Base-by-base conservation (phyloP, 2,113 vertebrate genomes). In the Cryptomyrus ogoouensis region DNA sequence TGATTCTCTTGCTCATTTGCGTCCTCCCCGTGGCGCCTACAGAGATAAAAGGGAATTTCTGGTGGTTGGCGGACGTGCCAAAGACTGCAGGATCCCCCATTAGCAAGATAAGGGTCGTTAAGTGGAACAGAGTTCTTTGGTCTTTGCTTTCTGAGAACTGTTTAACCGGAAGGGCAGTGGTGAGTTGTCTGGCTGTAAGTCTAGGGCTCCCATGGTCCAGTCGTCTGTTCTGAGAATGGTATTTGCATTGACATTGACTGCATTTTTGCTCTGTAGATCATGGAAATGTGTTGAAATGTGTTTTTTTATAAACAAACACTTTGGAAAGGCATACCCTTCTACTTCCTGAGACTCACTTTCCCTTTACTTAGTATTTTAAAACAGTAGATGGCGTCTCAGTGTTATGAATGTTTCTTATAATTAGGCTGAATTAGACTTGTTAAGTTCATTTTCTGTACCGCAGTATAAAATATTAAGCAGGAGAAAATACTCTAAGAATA, bases 11-110 rank as follows among this genome's bases (percentile, higher is more conserved):
- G 74, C 83, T 86, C 47, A 86, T 27, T 49, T 47, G 83, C 12
- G 44, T 50, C 17, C 44, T 87, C 24, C 85, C 50, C 15, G 49
- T 53, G 85, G 49, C 24, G 85, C 27, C 85, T 87, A 27, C 5
- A 13, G 85, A 87, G 85, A 53, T 87, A n/a, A 53, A 52, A 56
- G n/a, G 85, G 24, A 53, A 47, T 27, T 87, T 87, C 85, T 87
- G 85, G 85, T 31, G 50, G 50, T 27, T 31, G 31, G 27, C 2
- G 15, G 85, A 53, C 24, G 85, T 87, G 85, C 50, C 47, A 47
- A 35, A 86, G 83, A 86, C 47, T 49, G 83, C n/a, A 15, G 47
- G 83, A 50, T 86, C 44, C 49, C 50, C 49, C 49, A 53, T 87
- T 87, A 87, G 50, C 13, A 35, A 53, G 49, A 80, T 80, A 53